Evolutionary conservation across 2,888 invertebrate species (phyloP).

Genomic region (Drosophila vallismaia): DNA sequence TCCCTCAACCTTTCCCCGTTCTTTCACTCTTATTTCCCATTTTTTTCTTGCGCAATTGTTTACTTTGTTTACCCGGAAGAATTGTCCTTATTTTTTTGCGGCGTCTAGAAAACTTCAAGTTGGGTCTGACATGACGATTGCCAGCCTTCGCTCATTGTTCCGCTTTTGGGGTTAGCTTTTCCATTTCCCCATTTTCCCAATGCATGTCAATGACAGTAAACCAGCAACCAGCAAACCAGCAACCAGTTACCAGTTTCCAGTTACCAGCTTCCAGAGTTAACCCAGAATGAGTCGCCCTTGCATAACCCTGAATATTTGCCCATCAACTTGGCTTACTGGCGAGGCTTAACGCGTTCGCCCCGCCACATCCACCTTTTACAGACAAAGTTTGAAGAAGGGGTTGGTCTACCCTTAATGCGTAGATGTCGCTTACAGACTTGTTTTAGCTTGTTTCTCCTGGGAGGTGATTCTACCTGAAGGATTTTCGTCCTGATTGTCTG

Average conservation of each 20-base stretch:
- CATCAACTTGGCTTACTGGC: constrained; percentile 70
- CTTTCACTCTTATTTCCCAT: background rate
- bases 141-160: constrained; percentile 22
- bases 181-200: constrained; percentile 6
- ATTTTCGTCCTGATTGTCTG: constrained; percentile 31
- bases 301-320: constrained; percentile 72
- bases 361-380: background rate
- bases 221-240: constrained; percentile 1
- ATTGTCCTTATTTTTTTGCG: constrained; percentile 41
- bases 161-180: constrained; percentile 15
- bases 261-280: too few relatives aligned
- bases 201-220: constrained; percentile 44
- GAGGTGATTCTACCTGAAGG: constrained; percentile 58
- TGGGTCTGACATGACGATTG: constrained; percentile 37
- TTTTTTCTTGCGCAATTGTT: constrained; percentile 57
- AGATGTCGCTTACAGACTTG: constrained; percentile 63
- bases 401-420: constrained; percentile 49
- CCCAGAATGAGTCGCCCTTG: constrained; percentile 13
- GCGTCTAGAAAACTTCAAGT: constrained; percentile 43
- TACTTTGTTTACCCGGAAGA: constrained; percentile 64
- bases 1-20: background rate
- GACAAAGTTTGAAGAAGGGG: constrained; percentile 6
- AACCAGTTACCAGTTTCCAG: too few relatives aligned
- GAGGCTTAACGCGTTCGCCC: constrained; percentile 51
- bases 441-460: constrained; percentile 22